Conservation (phyloP, 2,797 vertebrate genomes). For the Myotis myotis region DNA sequence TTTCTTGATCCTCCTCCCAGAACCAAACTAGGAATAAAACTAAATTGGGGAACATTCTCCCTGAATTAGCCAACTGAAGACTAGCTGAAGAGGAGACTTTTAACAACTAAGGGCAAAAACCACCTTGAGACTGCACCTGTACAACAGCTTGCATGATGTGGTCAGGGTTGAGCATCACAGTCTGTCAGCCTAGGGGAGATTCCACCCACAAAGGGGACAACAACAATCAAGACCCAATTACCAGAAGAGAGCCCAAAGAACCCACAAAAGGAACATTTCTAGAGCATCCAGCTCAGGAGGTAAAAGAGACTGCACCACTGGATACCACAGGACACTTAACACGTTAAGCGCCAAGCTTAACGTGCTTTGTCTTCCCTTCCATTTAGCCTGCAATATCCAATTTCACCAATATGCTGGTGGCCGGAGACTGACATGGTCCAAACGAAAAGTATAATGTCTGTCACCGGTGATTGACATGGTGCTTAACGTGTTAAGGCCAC, state of each 20-base stretch:
- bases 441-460: too few relatives aligned
- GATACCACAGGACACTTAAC: background rate
- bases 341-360: too few relatives aligned
- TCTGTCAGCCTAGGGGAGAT: background rate
- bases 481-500: background rate
- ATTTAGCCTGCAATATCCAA: too few relatives aligned
- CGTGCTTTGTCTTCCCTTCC: too few relatives aligned
- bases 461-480: too few relatives aligned
- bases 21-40: background rate
- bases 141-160: background rate
- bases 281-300: background rate
- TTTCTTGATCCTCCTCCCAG: background rate
- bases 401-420: too few relatives aligned
- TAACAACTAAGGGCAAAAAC: background rate
- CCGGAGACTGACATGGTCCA: too few relatives aligned
- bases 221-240: background rate
- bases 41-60: background rate
- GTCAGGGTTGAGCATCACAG: background rate
- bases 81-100: background rate
- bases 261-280: background rate
- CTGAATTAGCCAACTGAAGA: background rate
- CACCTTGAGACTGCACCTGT: background rate
- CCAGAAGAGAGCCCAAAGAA: background rate
- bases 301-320: background rate
- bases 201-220: background rate